These are phyloP conservation scores for Squalus acanthias DNA, from an alignment of 2,797 vertebrate genomes.

Conservation along the genomic window DNA sequence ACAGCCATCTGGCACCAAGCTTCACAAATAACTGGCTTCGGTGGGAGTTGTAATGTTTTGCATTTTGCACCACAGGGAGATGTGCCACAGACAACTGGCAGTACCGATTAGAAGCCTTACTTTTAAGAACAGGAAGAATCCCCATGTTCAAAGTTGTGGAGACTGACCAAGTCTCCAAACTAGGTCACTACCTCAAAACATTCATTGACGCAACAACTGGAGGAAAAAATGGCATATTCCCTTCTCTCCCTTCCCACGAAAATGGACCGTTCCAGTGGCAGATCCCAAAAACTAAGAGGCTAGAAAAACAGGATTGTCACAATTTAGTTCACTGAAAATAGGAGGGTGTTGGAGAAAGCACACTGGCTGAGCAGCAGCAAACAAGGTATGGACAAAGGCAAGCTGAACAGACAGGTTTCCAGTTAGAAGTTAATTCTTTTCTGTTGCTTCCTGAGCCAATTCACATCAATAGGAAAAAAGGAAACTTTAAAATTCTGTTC, in stretches of 20 bases:
- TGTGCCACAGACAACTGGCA: neutral
- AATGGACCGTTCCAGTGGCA: neutral
- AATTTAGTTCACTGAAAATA: neutral
- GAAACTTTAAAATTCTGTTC: neutral
- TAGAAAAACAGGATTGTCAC: slow-evolving; percentile 13
- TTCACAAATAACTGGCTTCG: neutral
- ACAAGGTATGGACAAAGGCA: neutral
- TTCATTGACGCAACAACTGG: neutral
- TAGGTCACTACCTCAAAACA: neutral
- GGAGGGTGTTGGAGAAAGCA: neutral
- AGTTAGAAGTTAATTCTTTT: neutral
- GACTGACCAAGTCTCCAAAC: neutral
- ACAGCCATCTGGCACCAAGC: neutral
- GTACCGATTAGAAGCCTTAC: neutral
- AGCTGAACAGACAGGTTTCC: neutral
- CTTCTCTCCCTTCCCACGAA: neutral
- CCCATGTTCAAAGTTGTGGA: neutral
- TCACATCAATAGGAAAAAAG: neutral
- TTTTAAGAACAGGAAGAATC: neutral
- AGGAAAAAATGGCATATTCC: neutral
- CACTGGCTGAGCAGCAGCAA: neutral
- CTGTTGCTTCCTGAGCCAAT: neutral
- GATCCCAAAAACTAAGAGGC: neutral
- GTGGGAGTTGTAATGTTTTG: neutral
- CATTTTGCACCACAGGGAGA: too few species aligned